These are phyloP conservation scores for Phalacrocorax aristotelis DNA, from an alignment of 2,113 vertebrate genomes.

Conservation along the genomic window DNA sequence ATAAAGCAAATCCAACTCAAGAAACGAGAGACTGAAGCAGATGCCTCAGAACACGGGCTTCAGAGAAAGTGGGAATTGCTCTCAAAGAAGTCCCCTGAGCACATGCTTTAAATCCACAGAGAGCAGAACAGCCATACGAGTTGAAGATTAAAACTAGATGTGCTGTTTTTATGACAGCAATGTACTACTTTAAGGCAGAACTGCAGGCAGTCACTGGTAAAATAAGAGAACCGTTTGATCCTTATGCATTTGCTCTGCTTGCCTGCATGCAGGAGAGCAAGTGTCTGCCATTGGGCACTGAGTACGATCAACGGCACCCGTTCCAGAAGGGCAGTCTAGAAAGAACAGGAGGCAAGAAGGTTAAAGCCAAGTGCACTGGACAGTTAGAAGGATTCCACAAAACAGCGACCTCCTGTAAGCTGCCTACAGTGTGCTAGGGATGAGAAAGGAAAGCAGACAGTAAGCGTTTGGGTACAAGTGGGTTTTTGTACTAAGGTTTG, in stretches of 20 bases:
- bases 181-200: background rate
- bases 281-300: background rate
- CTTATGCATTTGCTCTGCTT: background rate
- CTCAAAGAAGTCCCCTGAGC: background rate
- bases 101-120: background rate
- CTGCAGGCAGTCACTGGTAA: background rate
- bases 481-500: background rate
- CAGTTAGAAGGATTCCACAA: background rate
- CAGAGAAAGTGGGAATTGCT: background rate
- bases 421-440: background rate
- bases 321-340: background rate
- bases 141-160: background rate
- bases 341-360: background rate
- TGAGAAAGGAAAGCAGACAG: background rate
- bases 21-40: background rate
- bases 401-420: background rate
- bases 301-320: background rate
- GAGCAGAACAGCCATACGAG: background rate
- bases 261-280: background rate
- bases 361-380: background rate
- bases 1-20: background rate
- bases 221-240: background rate
- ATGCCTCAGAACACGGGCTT: background rate
- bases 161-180: no score
- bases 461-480: background rate